These are phyloP conservation scores for Neosalanx taihuensis DNA, from an alignment of 2,797 vertebrate genomes.

Conservation along the genomic window DNA sequence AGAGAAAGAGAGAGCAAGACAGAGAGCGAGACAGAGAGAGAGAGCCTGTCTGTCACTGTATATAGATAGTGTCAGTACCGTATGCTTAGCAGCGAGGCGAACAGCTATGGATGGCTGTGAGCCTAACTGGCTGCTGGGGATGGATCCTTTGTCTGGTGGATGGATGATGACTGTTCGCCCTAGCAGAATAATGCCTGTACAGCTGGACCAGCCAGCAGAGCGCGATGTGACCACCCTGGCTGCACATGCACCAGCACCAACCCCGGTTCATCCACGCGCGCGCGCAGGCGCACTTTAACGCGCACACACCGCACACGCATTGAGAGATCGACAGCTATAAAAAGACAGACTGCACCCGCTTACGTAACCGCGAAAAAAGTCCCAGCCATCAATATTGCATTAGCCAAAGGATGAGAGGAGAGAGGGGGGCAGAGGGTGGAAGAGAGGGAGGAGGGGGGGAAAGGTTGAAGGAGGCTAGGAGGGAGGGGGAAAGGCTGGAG, in stretches of 20 bases:
- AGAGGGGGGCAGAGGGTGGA: neutral
- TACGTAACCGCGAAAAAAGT: conserved; percentile 44
- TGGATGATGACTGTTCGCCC: neutral
- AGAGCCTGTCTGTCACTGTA: neutral
- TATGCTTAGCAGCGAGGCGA: neutral
- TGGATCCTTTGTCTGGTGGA: conserved; percentile 7
- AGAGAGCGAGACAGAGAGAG: neutral
- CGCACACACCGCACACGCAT: conserved; percentile 3
- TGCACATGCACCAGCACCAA: neutral
- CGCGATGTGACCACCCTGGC: neutral
- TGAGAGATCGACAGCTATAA: conserved; percentile 32
- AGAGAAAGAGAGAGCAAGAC: too few relatives aligned
- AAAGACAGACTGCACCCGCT: conserved; percentile 39
- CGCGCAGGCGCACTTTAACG: too few relatives aligned
- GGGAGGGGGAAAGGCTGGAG: neutral
- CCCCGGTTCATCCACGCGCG: neutral
- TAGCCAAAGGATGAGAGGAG: conserved; percentile 17
- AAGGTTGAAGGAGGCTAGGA: neutral
- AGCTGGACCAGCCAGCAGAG: conserved; percentile 6
- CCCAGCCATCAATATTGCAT: conserved; percentile 58
- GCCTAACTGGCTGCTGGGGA: neutral
- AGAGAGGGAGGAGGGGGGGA: neutral
- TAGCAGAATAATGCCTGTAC: conserved; percentile 13
- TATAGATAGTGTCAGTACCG: neutral
- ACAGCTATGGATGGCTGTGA: neutral